phyloP scores from a whole-genome alignment of 2,888 invertebrate genomes.

The Drosophila barbarae region DNA sequence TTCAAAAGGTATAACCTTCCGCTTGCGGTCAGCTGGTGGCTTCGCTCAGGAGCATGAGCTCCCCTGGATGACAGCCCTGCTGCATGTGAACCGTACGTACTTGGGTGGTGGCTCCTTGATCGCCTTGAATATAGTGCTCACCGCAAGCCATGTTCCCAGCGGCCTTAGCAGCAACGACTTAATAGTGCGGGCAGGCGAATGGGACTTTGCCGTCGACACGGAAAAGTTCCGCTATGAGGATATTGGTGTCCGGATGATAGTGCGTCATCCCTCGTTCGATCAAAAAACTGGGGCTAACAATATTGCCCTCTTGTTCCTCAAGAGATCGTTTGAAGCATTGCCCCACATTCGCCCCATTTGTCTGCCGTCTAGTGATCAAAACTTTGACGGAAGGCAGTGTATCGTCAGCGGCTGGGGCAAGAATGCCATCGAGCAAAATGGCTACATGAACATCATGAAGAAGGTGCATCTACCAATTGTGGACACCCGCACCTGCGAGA shows the following conservation, averaged over 20 bases:
- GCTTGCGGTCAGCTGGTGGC: not conserved
- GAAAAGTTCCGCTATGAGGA: conserved; percentile 18
- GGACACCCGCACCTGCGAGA: conserved; percentile 79
- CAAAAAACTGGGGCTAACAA: not conserved
- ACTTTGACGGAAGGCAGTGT: conserved; percentile 47
- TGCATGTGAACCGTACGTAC: not conserved
- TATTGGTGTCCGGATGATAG: not conserved
- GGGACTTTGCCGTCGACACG: conserved; percentile 7
- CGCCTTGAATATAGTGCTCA: conserved; percentile 32
- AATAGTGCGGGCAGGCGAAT: conserved; percentile 43
- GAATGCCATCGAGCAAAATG: conserved; percentile 48
- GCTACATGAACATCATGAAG: conserved; percentile 83
- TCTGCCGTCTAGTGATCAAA: conserved; percentile 11
- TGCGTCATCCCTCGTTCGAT: conserved; percentile 7
- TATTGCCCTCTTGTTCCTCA: conserved; percentile 40
- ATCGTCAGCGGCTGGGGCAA: conserved; percentile 77
- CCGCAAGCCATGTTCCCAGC: not conserved
- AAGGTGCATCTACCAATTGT: conserved; percentile 86
- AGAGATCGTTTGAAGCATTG: not conserved
- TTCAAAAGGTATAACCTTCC: not conserved
- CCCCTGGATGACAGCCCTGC: conserved; percentile 40
- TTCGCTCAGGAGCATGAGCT: conserved; percentile 22
- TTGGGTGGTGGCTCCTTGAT: conserved; percentile 40
- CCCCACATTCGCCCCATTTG: conserved; percentile 46
- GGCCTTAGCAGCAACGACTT: not conserved